Evolutionary conservation across 1,140 invertebrate species (phyloP).

Genomic region (Aethina tumida): DNA sequence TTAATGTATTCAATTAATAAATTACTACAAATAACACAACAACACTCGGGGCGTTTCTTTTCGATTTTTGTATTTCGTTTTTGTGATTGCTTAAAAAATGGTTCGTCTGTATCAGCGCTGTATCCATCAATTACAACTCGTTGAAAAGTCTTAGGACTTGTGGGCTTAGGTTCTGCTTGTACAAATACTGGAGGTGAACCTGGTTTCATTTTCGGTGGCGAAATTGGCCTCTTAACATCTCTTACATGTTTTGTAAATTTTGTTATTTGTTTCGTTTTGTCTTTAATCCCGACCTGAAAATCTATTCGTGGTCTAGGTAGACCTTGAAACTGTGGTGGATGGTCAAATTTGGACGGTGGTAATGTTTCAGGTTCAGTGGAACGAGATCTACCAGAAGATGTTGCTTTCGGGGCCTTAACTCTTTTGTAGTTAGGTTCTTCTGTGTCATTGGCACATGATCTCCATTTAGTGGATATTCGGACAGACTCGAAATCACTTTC

Average conservation of each 20-base stretch:
- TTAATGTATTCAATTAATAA: too few relatives aligned
- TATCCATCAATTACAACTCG: constrained; percentile 45
- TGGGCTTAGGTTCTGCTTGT: constrained; percentile 40
- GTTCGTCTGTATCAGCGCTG: constrained; percentile 63
- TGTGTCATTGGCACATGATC: constrained; percentile 53
- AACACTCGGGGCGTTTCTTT: too few relatives aligned
- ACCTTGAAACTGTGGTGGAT: constrained; percentile 39
- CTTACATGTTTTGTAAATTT: constrained; percentile 25
- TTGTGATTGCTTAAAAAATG: too few relatives aligned
- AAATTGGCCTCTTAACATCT: constrained; percentile 16
- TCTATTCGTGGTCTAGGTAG: constrained; percentile 39
- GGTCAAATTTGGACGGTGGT: constrained; percentile 49
- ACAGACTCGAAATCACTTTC: constrained; percentile 55
- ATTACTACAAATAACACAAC: too few relatives aligned
- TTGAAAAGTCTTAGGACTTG: constrained; percentile 48
- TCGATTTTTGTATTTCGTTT: too few relatives aligned
- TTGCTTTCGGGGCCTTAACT: constrained; percentile 41
- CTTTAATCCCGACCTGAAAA: constrained; percentile 26
- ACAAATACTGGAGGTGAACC: constrained; percentile 45
- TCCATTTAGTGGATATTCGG: constrained; percentile 47
- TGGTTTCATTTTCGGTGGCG: constrained; percentile 37
- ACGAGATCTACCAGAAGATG: constrained; percentile 36
- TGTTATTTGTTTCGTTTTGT: constrained; percentile 25
- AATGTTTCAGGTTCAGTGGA: constrained; percentile 46
- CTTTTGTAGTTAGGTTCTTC: constrained; percentile 49